phyloP scores from a whole-genome alignment of 2,888 invertebrate species.

The Himalopsyche kuldschensis region DNA sequence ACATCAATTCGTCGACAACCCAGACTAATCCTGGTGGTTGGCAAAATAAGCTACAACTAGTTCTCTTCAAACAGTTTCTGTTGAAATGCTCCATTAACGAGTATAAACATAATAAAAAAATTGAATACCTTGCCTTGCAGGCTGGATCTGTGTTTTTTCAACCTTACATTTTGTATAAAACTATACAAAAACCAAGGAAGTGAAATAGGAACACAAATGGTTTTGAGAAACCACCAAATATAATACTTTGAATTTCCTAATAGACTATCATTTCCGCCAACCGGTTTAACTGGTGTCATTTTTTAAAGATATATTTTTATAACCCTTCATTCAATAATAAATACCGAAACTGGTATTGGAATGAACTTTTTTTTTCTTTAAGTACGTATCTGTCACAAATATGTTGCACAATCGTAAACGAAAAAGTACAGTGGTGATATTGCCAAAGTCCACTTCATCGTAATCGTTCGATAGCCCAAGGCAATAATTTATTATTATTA shows the following conservation, averaged over 20 bases:
- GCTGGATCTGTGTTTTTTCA: conserved; percentile 44
- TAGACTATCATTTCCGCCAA: background rate
- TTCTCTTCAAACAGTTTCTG: background rate
- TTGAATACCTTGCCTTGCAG: conserved; percentile 47
- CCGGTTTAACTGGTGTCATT: conserved; percentile 12
- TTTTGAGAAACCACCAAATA: conserved; percentile 29
- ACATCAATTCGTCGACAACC: too few species aligned
- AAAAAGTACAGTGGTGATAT: background rate
- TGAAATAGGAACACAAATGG: conserved; percentile 22
- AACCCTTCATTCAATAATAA: background rate
- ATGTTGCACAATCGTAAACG: background rate
- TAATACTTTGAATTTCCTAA: background rate
- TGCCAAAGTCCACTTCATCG: background rate
- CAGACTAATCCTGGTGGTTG: too few species aligned
- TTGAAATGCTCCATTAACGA: background rate
- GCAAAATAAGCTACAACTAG: background rate
- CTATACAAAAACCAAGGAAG: conserved; percentile 22
- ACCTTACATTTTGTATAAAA: conserved; percentile 12
- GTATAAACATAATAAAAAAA: too few species aligned
- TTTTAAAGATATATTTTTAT: background rate
- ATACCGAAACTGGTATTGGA: background rate
- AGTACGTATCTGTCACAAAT: background rate
- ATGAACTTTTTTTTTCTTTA: background rate
- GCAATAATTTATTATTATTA: background rate
- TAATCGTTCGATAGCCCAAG: background rate